Evolutionary conservation across 2,797 vertebrate species (phyloP).

Genomic region (Pyrrhura leucotis): DNA sequence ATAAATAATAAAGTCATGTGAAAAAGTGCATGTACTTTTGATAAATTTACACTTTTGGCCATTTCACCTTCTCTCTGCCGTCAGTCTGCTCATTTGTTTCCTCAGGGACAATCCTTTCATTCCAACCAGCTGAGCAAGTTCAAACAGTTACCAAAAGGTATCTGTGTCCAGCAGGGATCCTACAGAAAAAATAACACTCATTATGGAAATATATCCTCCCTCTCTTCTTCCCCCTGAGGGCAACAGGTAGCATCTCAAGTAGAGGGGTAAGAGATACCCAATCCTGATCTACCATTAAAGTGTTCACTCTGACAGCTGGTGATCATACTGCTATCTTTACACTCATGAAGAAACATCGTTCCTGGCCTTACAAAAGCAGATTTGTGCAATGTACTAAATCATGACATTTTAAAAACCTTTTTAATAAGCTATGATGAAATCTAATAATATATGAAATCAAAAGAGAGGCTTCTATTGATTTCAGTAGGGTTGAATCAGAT

Average conservation of each 20-base stretch:
- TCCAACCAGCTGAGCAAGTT: not conserved
- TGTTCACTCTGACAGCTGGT: not conserved
- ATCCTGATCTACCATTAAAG: not conserved
- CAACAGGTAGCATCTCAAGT: not conserved
- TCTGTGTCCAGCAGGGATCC: not conserved
- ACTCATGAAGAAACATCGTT: not conserved
- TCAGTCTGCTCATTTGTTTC: not conserved
- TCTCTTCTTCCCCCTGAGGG: not conserved
- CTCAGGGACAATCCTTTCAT: not conserved
- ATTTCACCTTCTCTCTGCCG: not conserved
- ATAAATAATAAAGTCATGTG: not conserved
- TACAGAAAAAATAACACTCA: not conserved
- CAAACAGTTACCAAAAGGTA: not conserved
- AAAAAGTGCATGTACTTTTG: not conserved
- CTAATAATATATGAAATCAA: not conserved
- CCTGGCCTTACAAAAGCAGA: not conserved
- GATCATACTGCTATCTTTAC: not conserved
- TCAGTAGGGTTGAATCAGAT: not conserved
- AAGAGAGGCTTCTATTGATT: not conserved
- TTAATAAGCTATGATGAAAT: not conserved
- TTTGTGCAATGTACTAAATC: not conserved
- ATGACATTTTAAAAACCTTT: not conserved
- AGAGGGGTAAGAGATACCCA: not conserved
- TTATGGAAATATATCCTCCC: not conserved
- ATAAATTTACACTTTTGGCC: not conserved